Conservation (phyloP, 1,140 invertebrate genomes). For the Rhizoglyphus robini region DNA sequence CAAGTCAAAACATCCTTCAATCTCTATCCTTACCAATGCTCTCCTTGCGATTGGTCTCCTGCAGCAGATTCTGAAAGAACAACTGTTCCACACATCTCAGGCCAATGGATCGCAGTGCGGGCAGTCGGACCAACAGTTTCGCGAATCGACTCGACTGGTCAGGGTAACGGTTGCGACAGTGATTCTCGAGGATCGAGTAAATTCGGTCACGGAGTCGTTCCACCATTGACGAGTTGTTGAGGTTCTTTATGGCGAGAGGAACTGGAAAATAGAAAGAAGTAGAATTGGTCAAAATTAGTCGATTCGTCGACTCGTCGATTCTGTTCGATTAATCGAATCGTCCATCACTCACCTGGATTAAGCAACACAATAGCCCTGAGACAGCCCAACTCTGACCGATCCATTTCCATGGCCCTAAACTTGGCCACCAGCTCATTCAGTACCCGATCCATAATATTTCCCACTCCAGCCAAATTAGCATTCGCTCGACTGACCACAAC, state of each 20-base stretch:
- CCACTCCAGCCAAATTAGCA: conserved; percentile 64
- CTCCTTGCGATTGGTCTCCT: conserved; percentile 26
- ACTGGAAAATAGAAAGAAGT: neutral
- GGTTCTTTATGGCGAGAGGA: conserved; percentile 61
- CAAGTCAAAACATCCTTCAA: neutral
- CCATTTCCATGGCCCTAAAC: conserved; percentile 92
- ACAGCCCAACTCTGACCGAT: conserved; percentile 86
- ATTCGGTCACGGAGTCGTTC: conserved; percentile 81
- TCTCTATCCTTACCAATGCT: neutral
- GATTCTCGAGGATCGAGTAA: conserved; percentile 84
- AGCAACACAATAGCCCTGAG: conserved; percentile 87
- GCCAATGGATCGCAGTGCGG: conserved; percentile 83
- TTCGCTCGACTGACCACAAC: conserved; percentile 66
- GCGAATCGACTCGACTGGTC: conserved; percentile 89
- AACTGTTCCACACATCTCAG: conserved; percentile 89
- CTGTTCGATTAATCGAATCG: neutral
- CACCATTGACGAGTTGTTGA: conserved; percentile 65
- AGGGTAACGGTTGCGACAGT: conserved; percentile 68
- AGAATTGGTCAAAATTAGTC: neutral
- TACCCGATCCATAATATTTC: conserved; percentile 81
- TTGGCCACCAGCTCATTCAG: conserved; percentile 83
- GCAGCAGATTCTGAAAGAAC: conserved; percentile 81
- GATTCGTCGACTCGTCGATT: neutral
- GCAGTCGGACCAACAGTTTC: conserved; percentile 76
- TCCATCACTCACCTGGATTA: conserved; percentile 67